A percentile compares a stretch with the other conserved stretches of the same genome.
Evolutionary conservation across 2,797 vertebrate genomes (phyloP).

Genomic region (Lithobates sylvaticus): DNA sequence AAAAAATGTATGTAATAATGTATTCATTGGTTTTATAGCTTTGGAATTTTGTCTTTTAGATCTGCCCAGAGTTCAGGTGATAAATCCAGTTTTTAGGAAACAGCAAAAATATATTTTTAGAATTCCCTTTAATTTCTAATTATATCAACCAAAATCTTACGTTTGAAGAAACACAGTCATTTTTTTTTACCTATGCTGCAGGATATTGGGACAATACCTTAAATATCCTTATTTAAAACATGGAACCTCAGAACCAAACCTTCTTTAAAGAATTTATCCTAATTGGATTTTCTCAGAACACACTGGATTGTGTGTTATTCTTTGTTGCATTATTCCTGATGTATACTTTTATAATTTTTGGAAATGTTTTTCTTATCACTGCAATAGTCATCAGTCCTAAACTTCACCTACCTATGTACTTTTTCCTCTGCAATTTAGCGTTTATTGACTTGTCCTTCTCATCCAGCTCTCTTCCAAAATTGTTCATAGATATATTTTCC

Average conservation of each 20-base stretch:
- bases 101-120: too few species aligned
- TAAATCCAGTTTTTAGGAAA: too few species aligned
- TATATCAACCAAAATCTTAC: too few species aligned
- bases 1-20: too few species aligned
- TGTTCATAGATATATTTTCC: not conserved
- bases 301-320: not conserved
- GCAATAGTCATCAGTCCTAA: not conserved
- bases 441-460: conserved; percentile 9
- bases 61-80: too few species aligned
- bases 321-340: not conserved
- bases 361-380: not conserved
- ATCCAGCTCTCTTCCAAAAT: not conserved
- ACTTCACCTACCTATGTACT: conserved; percentile 24
- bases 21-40: too few species aligned
- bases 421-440: conserved; percentile 14
- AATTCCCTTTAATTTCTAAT: too few species aligned
- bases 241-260: not conserved
- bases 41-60: too few species aligned
- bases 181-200: not conserved
- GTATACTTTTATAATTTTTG: not conserved
- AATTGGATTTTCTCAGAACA: not conserved
- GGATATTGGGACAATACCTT: not conserved
- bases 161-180: not conserved
- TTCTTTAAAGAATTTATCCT: conserved; percentile 4
- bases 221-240: not conserved